These are phyloP conservation scores for Pyrocephalus nanus DNA, from an alignment of 2,797 vertebrate genomes.

Conservation along the genomic window DNA sequence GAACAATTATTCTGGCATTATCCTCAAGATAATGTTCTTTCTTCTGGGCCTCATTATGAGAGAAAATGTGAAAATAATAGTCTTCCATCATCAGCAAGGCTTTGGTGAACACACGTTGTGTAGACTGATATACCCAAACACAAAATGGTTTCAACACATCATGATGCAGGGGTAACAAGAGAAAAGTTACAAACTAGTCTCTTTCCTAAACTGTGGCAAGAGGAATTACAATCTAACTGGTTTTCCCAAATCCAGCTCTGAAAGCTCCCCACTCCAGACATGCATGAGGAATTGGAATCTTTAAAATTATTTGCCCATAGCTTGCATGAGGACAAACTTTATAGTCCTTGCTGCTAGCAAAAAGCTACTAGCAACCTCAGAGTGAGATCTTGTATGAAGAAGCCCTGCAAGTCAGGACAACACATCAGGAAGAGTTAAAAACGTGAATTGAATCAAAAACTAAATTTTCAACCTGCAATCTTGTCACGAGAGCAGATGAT, in stretches of 20 bases:
- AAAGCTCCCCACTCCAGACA: not conserved
- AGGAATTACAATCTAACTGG: not conserved
- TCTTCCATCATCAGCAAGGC: not conserved
- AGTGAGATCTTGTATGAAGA: not conserved
- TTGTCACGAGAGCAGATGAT: not conserved
- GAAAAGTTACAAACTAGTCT: not conserved
- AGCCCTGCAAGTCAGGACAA: not conserved
- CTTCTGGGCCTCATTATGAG: not conserved
- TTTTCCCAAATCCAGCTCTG: not conserved
- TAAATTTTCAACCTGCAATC: not conserved
- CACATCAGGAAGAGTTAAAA: not conserved
- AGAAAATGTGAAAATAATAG: not conserved
- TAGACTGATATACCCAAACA: not conserved
- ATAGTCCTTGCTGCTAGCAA: not conserved
- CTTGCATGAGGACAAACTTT: not conserved
- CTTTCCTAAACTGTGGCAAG: not conserved
- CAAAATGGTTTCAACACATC: not conserved
- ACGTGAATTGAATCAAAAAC: not conserved
- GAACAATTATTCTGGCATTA: not conserved
- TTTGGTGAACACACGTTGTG: not conserved
- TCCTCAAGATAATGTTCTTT: not conserved
- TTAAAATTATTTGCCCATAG: not conserved
- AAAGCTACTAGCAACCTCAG: not conserved
- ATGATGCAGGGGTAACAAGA: accelerated
- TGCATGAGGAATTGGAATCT: not conserved